Evolutionary conservation across 2,888 invertebrate species (phyloP).

Genomic region (Auanema freiburgensis): DNA sequence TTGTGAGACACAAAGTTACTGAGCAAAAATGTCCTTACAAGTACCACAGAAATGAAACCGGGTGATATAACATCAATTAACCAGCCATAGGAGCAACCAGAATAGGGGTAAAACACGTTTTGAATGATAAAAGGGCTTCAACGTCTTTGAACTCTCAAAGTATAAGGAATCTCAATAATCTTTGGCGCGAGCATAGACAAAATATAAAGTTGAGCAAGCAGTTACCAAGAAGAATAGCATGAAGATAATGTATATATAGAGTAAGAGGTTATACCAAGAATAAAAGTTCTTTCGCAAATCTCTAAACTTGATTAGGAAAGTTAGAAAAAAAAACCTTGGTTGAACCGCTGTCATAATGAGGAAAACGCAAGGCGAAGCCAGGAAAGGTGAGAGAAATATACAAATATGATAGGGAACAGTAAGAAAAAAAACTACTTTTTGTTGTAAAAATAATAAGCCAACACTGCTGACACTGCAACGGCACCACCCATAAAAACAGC

Average conservation of each 20-base stretch:
- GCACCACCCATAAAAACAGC: conserved; percentile 23
- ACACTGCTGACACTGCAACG: conserved; percentile 14
- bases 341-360: not conserved
- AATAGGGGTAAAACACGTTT: too few relatives aligned
- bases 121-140: not conserved
- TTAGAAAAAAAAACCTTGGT: not conserved
- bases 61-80: too few relatives aligned
- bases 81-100: too few relatives aligned
- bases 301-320: not conserved
- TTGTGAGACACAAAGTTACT: too few relatives aligned
- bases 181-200: not conserved
- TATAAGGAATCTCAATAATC: not conserved
- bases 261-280: too few relatives aligned
- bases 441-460: conserved; percentile 15
- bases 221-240: not conserved
- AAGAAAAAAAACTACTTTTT: conserved; percentile 8
- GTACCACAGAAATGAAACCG: too few relatives aligned
- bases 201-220: not conserved
- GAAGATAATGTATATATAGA: too few relatives aligned
- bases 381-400: not conserved
- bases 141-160: not conserved
- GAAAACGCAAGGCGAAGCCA: not conserved
- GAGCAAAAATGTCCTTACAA: too few relatives aligned
- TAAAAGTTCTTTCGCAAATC: too few relatives aligned
- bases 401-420: conserved; percentile 7